phyloP scores from a whole-genome alignment of 2,113 vertebrate genomes.

The Tachuris rubrigastra region DNA sequence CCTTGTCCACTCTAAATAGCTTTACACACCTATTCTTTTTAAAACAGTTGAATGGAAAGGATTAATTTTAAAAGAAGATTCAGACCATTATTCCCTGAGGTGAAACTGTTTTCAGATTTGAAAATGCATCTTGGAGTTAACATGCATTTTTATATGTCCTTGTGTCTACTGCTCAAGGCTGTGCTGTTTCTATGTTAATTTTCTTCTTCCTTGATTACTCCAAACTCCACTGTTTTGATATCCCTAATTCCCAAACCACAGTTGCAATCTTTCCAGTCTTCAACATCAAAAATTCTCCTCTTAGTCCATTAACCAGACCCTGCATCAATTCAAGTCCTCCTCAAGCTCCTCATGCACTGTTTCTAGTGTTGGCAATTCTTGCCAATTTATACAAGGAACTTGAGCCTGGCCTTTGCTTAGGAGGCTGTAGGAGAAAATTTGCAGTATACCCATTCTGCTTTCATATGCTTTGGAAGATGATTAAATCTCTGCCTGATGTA shows the following conservation, averaged over 20 bases:
- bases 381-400: not conserved
- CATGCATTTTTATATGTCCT: not conserved
- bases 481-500: not conserved
- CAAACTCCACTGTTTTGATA: not conserved
- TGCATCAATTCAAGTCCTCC: not conserved
- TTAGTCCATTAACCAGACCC: not conserved
- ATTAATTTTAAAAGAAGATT: not conserved
- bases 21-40: not conserved
- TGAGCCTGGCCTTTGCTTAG: not conserved
- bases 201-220: not conserved
- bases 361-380: not conserved
- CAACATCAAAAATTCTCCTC: not conserved
- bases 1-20: not conserved
- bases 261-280: not conserved
- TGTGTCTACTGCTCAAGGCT: not conserved
- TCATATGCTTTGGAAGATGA: not conserved
- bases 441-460: not conserved
- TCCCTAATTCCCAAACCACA: not conserved
- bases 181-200: not conserved
- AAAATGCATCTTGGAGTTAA: not conserved
- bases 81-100: not conserved
- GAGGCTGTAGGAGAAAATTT: not conserved
- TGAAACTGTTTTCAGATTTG: not conserved
- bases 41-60: not conserved
- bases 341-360: not conserved